Evolutionary conservation across 2,888 invertebrate genomes (phyloP).

Genomic region (Zaprionus obscuricornis): DNA sequence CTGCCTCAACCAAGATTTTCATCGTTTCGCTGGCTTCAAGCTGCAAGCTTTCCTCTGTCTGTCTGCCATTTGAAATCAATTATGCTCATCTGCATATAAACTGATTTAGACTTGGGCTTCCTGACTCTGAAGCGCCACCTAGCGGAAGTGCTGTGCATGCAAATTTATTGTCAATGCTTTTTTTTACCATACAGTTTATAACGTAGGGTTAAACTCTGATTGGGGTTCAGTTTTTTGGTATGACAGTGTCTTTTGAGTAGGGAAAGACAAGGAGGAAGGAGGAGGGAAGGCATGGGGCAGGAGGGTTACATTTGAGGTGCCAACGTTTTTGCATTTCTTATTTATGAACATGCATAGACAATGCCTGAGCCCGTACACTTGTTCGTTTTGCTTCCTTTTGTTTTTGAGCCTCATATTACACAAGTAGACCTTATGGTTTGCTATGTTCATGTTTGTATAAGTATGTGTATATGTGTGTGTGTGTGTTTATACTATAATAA

Average conservation of each 20-base stretch:
- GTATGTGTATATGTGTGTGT: neutral
- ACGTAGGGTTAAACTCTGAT: constrained; percentile 11
- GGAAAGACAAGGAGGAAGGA: neutral
- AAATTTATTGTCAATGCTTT: constrained; percentile 73
- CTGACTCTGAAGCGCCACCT: constrained; percentile 25
- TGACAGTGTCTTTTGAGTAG: neutral
- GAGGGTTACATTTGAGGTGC: constrained; percentile 33
- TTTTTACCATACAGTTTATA: neutral
- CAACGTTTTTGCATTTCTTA: constrained; percentile 69
- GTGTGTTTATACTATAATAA: too few relatives aligned
- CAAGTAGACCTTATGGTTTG: constrained; percentile 18
- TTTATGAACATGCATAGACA: constrained; percentile 77
- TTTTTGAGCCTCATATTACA: constrained; percentile 27
- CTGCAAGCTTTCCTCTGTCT: neutral
- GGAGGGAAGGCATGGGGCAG: constrained; percentile 2
- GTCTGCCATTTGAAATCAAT: constrained; percentile 69
- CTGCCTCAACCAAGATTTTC: too few relatives aligned
- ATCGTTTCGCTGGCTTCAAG: too few relatives aligned
- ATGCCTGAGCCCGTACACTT: constrained; percentile 39
- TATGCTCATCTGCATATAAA: constrained; percentile 81
- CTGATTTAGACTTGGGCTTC: constrained; percentile 57
- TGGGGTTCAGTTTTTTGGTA: constrained; percentile 20
- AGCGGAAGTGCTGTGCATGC: constrained; percentile 73
- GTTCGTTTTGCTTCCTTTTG: constrained; percentile 30
- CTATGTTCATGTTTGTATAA: too few relatives aligned